Base-by-base conservation (phyloP, 2,797 vertebrate genomes). In the Enteromius thamalakanensis region DNA sequence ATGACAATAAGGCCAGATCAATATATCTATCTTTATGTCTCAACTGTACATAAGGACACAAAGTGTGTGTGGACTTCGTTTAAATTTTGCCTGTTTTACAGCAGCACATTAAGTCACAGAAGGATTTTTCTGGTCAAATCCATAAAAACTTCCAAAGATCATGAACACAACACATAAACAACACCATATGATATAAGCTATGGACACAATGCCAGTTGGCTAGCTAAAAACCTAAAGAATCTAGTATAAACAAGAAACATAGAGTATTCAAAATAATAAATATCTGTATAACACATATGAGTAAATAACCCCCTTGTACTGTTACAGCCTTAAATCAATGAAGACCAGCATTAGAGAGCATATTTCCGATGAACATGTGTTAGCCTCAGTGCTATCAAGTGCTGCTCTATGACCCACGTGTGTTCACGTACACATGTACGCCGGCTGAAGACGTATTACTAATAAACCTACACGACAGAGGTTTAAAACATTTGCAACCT, bases 391-490 rank as follows among this genome's bases (percentile, higher is more conserved):
- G 82, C 74, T 83, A 83, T 14, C 34, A 21, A 47, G 74, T 42
- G 11, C 74, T 80, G 23, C 78, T 80, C 15, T 37, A 5, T 45
- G 51, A 62, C 75, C 75, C 82, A 83, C 82, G 82, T 78, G 81
- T 83, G 53, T 83, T 78, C 53, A 76, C 32, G 70, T 65, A 26
- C 81, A 75, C 60, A 67, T 49, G 49, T 11, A 70, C 6, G 65
- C 32, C 82, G 75, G 82, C 29, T 14, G 8, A 21, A 23, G 40
- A 37, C 2, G 5, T 70, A 11, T 32, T 6, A n/a, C 3, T 49
- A 47, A 71, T 69, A 58, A 58, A 58, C 51, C 5, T 14, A 10
- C 65, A 47, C 37, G 40, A 15, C 6, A 4, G 26, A 17, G 37
- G 29, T 68, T 55, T 6, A 32, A 51, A 76, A 75, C 32, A 32